Percentiles rank a stretch among this genome's conserved stretches.
Evolutionary conservation across 2,113 vertebrate genomes (phyloP).

Genomic region (Galbula dea): DNA sequence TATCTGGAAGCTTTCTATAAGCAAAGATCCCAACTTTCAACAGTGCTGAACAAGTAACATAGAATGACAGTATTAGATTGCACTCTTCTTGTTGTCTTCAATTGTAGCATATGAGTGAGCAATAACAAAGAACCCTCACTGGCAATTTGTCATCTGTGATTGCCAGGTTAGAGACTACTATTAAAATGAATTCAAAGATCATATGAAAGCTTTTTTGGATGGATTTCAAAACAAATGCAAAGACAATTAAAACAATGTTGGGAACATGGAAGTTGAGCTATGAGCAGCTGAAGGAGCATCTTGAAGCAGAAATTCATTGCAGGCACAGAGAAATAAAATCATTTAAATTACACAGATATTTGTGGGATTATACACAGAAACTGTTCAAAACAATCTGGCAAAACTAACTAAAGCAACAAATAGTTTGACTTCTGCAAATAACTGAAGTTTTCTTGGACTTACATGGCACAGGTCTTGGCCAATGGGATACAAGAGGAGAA

Average conservation of each 20-base stretch:
- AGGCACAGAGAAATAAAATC: not conserved
- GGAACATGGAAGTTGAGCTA: not conserved
- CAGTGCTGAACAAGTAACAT: not conserved
- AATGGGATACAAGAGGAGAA: not conserved
- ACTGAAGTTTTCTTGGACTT: not conserved
- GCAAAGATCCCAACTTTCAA: not conserved
- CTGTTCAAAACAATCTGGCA: not conserved
- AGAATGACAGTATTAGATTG: not conserved
- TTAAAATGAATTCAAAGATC: not conserved
- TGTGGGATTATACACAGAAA: not conserved
- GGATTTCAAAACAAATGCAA: not conserved
- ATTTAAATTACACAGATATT: not conserved
- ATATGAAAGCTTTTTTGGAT: not conserved
- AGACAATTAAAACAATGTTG: not conserved
- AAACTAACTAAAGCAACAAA: not conserved
- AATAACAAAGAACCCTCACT: not conserved
- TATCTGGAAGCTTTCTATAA: not conserved
- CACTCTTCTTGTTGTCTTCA: not conserved
- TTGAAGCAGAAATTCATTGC: not conserved
- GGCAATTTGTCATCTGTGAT: not conserved
- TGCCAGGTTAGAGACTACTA: not conserved
- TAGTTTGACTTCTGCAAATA: not conserved
- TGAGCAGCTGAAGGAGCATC: not conserved
- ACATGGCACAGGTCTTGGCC: not conserved
- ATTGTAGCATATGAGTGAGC: not conserved